These are phyloP conservation scores for Exocentrus adspersus DNA, from an alignment of 2,888 invertebrate genomes.

Conservation along the genomic window DNA sequence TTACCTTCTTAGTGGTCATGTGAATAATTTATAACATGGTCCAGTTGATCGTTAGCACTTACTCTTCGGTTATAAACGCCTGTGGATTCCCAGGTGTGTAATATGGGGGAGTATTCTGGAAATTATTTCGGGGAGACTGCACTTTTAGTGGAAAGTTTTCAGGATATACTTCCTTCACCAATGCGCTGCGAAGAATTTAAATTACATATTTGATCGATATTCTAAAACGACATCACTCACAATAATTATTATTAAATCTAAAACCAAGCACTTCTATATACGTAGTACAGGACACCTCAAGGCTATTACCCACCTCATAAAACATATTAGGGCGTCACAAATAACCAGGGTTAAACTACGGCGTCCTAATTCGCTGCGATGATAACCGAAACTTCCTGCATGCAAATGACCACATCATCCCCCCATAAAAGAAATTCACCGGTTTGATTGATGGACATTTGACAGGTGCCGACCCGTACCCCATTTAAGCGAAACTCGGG, in stretches of 20 bases:
- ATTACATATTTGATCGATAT: too few species aligned
- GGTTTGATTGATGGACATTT: neutral
- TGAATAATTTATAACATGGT: slow-evolving; percentile 36
- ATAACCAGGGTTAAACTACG: neutral
- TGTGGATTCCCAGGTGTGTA: slow-evolving; percentile 33
- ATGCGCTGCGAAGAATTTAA: too few species aligned
- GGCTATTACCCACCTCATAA: neutral
- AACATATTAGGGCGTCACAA: neutral
- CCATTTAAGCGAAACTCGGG: too few species aligned
- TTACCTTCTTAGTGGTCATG: slow-evolving; percentile 37
- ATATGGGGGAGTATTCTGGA: neutral
- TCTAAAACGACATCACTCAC: too few species aligned
- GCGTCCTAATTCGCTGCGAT: neutral
- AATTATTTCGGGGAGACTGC: neutral
- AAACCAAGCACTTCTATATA: neutral
- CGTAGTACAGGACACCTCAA: neutral
- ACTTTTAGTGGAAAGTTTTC: neutral
- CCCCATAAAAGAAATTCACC: neutral
- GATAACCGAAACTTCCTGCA: neutral
- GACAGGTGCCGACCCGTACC: too few species aligned
- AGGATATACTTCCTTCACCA: neutral
- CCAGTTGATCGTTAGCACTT: slow-evolving; percentile 17
- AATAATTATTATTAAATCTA: too few species aligned
- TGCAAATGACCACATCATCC: neutral
- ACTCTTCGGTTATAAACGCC: slow-evolving; percentile 29